These are phyloP conservation scores for Lycia hirtaria DNA, from an alignment of 2,888 invertebrate genomes.

Conservation along the genomic window DNA sequence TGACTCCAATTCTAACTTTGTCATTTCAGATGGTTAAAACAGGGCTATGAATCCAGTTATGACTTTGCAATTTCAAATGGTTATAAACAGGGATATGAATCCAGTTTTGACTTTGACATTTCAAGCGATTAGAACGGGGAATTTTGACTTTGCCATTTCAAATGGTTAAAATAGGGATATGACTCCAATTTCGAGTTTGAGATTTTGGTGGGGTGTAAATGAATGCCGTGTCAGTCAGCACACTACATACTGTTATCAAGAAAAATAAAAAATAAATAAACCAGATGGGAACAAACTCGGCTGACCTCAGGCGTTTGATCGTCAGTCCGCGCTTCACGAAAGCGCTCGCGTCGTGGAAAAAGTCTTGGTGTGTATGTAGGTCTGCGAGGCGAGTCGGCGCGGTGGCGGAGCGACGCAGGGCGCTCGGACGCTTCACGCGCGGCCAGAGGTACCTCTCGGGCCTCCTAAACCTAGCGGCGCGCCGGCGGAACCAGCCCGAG, in stretches of 20 bases:
- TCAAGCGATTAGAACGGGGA: slow-evolving; percentile 29
- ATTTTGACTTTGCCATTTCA: too few relatives aligned
- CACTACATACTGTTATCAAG: slow-evolving; percentile 73
- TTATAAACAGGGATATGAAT: slow-evolving; percentile 32
- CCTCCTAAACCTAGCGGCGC: slow-evolving; percentile 80
- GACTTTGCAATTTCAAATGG: slow-evolving; percentile 5
- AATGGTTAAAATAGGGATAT: slow-evolving; percentile 18
- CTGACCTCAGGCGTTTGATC: slow-evolving; percentile 84
- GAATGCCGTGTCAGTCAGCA: slow-evolving; percentile 79
- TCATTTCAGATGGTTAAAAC: background rate
- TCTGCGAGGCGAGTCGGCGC: slow-evolving; percentile 73
- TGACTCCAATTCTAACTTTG: slow-evolving; percentile 15
- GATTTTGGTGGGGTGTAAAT: slow-evolving; percentile 37
- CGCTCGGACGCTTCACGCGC: slow-evolving; percentile 66
- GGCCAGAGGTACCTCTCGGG: slow-evolving; percentile 82
- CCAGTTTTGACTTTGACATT: slow-evolving; percentile 17
- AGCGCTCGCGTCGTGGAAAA: slow-evolving; percentile 80
- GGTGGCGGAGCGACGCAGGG: slow-evolving; percentile 75
- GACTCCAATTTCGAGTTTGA: slow-evolving; percentile 15
- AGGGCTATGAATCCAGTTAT: slow-evolving; percentile 13
- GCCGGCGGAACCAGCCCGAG: slow-evolving; percentile 48
- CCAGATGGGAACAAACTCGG: slow-evolving; percentile 77
- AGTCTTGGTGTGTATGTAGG: slow-evolving; percentile 68
- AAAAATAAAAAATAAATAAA: slow-evolving; percentile 62
- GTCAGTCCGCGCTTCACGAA: slow-evolving; percentile 82